Evolutionary conservation across 2,113 vertebrate species (phyloP).

Genomic region (Mesocricetus auratus): DNA sequence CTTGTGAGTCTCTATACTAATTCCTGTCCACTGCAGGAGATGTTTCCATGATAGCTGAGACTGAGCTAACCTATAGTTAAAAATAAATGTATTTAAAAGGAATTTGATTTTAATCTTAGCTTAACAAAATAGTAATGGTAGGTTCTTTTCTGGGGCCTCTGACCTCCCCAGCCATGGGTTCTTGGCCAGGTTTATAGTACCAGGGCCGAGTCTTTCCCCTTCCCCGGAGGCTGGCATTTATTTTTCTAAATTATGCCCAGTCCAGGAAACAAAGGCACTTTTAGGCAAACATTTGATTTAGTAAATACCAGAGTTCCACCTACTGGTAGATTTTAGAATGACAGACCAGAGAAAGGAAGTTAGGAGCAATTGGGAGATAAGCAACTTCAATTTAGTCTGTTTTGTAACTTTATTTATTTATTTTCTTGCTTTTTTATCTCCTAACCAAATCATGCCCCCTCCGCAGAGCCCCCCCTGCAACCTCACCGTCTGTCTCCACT

Average conservation of each 20-base stretch:
- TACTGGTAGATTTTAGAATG: constrained; percentile 58
- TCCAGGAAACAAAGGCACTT: not conserved
- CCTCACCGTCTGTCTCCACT: too few relatives aligned
- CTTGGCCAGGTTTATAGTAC: not conserved
- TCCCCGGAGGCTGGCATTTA: not conserved
- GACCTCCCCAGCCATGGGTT: not conserved
- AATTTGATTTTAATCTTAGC: too few relatives aligned
- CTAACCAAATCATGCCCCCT: not conserved
- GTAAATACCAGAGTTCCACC: constrained; percentile 64
- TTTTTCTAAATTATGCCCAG: not conserved
- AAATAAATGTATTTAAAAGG: not conserved
- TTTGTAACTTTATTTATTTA: not conserved
- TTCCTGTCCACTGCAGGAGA: not conserved
- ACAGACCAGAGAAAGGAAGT: not conserved
- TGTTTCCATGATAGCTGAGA: not conserved
- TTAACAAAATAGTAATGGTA: not conserved
- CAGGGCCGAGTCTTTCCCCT: not conserved
- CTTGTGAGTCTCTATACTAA: too few relatives aligned
- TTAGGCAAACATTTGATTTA: constrained; percentile 13
- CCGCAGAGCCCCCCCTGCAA: too few relatives aligned
- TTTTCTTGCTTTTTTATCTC: not conserved
- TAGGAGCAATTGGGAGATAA: not conserved
- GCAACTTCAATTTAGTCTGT: not conserved
- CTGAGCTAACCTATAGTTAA: too few relatives aligned
- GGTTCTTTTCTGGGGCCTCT: not conserved